Evolutionary conservation across 1,140 invertebrate genomes (phyloP), one percentile per base, ranked within the genome.

Genomic region (Eumeta japonica): DNA sequence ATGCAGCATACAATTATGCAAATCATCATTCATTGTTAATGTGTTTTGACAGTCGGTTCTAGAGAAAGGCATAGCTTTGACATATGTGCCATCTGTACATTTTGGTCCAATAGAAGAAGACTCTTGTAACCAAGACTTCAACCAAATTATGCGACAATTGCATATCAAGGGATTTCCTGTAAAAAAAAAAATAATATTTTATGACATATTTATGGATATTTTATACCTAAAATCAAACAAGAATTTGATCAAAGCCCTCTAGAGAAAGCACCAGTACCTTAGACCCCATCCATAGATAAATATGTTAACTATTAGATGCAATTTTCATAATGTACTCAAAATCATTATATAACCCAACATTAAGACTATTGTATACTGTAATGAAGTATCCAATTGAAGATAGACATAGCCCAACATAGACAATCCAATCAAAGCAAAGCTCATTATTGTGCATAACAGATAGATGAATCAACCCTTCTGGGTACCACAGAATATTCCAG

Each of bases 151-250:
- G 39, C 82, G 82, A 55, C 90, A 92, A 7, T 86, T 84, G 62
- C 90, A 92, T 9, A 82, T 77, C 27, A 92, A 67, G 7, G 90
- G 89, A 77, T 92, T 92, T 10, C 87, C 88, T 89, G 55, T 37
- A 74, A 75, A 39, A 44, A 42, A 55, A 52, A 34, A 43, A 15
- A 28, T 35, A 40, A 27, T 2, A 37, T 35, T 35, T 35, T 29
- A n/a, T 35, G n/a, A n/a, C n/a, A n/a, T n/a, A n/a, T n/a, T n/a
- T n/a, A n/a, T n/a, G n/a, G n/a, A n/a, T n/a, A n/a, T n/a, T n/a
- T n/a, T n/a, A n/a, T n/a, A n/a, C n/a, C n/a, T n/a, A n/a, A n/a
- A n/a, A n/a, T n/a, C n/a, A n/a, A n/a, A n/a, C 20, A 24, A 24
- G 20, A 24, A n/a, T n/a, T 24, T 24, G 20, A n/a, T 24, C 20